Evolutionary conservation across 2,113 vertebrate species (phyloP).

Genomic region (Actenoides hombroni): DNA sequence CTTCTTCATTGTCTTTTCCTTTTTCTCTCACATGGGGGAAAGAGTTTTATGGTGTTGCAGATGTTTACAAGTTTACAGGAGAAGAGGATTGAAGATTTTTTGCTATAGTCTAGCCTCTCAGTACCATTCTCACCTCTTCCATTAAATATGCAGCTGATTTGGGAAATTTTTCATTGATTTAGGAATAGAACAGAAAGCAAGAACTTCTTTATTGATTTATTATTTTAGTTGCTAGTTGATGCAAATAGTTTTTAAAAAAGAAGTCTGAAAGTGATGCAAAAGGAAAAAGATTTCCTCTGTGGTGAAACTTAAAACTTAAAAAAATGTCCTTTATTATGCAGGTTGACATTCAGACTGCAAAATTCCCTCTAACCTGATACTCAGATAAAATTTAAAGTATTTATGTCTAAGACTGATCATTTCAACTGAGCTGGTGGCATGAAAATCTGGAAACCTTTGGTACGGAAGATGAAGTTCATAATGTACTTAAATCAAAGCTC

Average conservation of each 20-base stretch:
- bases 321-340: neutral
- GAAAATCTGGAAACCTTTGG: neutral
- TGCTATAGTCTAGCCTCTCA: neutral
- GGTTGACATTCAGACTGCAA: neutral
- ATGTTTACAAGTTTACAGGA: neutral
- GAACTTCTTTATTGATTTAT: neutral
- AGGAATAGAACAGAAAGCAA: neutral
- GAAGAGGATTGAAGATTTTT: neutral
- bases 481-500: neutral
- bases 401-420: neutral
- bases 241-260: neutral
- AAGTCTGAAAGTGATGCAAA: neutral
- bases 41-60: neutral
- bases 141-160: neutral
- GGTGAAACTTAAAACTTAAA: neutral
- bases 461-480: neutral
- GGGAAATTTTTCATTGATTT: neutral
- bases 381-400: slow-evolving; percentile 3
- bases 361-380: neutral
- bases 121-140: neutral
- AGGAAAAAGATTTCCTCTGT: neutral
- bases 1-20: neutral
- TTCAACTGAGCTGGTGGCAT: neutral
- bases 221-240: neutral
- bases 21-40: neutral